phyloP scores from a whole-genome alignment of 2,888 invertebrate species.

The Adela reaumurella region DNA sequence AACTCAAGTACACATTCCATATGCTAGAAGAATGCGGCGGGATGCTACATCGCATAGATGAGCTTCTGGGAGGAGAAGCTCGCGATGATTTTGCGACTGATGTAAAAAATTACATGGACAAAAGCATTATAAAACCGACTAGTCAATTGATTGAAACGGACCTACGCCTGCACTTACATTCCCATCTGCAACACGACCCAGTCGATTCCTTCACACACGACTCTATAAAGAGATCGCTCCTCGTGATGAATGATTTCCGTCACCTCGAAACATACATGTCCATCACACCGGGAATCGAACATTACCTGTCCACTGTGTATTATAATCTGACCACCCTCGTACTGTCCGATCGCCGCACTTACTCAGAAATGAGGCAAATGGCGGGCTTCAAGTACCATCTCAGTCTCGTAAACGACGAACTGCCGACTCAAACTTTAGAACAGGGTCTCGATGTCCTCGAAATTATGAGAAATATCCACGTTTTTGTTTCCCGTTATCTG shows the following conservation, averaged over 20 bases:
- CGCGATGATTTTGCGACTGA: conserved; percentile 30
- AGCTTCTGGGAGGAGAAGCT: conserved; percentile 22
- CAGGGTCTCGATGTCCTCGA: conserved; percentile 96
- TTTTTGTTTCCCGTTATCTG: conserved; percentile 88
- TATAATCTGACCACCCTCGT: conserved; percentile 97
- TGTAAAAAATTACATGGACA: conserved; percentile 43
- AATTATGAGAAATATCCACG: conserved; percentile 94
- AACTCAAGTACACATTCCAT: conserved; percentile 50
- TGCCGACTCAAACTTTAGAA: conserved; percentile 95
- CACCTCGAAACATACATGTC: conserved; percentile 57
- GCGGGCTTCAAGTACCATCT: conserved; percentile 81
- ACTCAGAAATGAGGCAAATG: conserved; percentile 93
- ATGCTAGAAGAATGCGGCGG: conserved; percentile 41
- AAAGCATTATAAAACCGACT: conserved; percentile 63
- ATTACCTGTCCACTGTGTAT: conserved; percentile 90
- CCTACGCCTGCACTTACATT: conserved; percentile 86
- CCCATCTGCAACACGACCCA: conserved; percentile 76
- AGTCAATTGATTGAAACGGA: conserved; percentile 90
- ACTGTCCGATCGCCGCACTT: conserved; percentile 95
- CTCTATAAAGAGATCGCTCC: conserved; percentile 61
- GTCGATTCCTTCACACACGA: conserved; percentile 69
- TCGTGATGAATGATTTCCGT: conserved; percentile 55
- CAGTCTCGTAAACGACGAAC: conserved; percentile 82
- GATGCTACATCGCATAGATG: conserved; percentile 32
- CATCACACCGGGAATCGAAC: conserved; percentile 71